phyloP scores from a whole-genome alignment of 2,888 invertebrate species.

The Brachyptera risi region DNA sequence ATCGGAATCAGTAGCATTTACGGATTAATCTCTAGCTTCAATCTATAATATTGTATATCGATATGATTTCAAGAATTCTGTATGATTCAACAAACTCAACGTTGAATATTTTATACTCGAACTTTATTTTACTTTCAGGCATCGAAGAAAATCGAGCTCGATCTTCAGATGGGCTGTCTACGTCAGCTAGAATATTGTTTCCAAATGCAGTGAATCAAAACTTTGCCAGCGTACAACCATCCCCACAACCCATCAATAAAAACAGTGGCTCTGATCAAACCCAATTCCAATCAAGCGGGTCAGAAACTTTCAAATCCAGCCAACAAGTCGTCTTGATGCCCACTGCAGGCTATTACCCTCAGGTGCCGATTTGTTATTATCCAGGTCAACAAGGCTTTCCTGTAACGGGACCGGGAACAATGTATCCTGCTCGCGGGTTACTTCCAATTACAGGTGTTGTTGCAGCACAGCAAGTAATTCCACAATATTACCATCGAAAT shows the following conservation, averaged over 20 bases:
- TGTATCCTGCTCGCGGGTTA: not conserved
- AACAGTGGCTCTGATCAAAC: not conserved
- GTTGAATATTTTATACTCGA: too few species aligned
- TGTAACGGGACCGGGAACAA: constrained; percentile 1
- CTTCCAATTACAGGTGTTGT: not conserved
- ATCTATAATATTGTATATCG: too few species aligned
- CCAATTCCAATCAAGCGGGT: not conserved
- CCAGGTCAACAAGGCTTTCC: not conserved
- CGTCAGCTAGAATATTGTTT: not conserved
- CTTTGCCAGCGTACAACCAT: too few species aligned
- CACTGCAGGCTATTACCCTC: not conserved
- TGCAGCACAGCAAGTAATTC: not conserved
- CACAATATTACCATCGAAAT: not conserved
- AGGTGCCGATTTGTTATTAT: constrained; percentile 10
- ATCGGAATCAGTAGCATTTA: too few species aligned
- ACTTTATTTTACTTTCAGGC: not conserved
- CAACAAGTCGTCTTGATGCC: constrained; percentile 40
- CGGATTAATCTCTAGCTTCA: too few species aligned
- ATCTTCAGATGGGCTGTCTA: not conserved
- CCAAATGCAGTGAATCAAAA: too few species aligned
- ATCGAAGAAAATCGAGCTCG: not conserved
- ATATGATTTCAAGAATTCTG: too few species aligned
- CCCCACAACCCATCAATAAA: too few species aligned
- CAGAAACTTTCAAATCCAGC: constrained; percentile 35
- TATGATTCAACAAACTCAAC: too few species aligned